These are phyloP conservation scores for Stenotaenia linearis DNA, from an alignment of 2,888 invertebrate genomes.

Conservation along the genomic window DNA sequence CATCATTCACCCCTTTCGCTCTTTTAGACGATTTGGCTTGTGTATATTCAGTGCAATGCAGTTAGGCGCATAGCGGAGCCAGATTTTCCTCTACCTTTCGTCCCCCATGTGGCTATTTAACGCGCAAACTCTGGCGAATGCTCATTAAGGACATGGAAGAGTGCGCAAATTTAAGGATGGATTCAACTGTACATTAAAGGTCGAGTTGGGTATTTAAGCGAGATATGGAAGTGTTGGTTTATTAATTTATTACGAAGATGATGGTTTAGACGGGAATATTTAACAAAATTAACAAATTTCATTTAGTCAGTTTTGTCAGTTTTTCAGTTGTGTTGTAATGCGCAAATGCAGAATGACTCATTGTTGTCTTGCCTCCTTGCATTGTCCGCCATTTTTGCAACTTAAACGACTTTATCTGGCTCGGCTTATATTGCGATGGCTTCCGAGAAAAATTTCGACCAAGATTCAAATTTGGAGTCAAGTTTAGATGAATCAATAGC, in stretches of 20 bases:
- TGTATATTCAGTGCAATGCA: conserved; percentile 24
- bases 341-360: too few species aligned
- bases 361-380: too few species aligned
- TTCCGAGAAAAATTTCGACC: too few species aligned
- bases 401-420: too few species aligned
- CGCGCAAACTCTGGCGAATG: conserved; percentile 13
- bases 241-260: neutral
- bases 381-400: too few species aligned
- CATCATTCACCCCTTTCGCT: conserved; percentile 16
- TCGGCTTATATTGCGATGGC: too few species aligned
- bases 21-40: conserved; percentile 3
- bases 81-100: conserved; percentile 3
- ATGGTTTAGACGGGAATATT: neutral
- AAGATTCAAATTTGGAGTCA: too few species aligned
- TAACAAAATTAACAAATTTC: too few species aligned
- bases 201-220: conserved; percentile 17
- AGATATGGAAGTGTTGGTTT: neutral
- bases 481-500: too few species aligned
- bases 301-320: too few species aligned
- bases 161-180: conserved; percentile 20
- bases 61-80: conserved; percentile 20
- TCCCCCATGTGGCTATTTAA: conserved; percentile 24
- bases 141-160: conserved; percentile 17
- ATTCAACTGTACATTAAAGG: conserved; percentile 15
- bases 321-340: too few species aligned